Evolutionary conservation across 92 coral and sea anemone genomes (phyloP), one percentile per base, ranked within the genome.

Genomic region (Siderastrea radians): DNA sequence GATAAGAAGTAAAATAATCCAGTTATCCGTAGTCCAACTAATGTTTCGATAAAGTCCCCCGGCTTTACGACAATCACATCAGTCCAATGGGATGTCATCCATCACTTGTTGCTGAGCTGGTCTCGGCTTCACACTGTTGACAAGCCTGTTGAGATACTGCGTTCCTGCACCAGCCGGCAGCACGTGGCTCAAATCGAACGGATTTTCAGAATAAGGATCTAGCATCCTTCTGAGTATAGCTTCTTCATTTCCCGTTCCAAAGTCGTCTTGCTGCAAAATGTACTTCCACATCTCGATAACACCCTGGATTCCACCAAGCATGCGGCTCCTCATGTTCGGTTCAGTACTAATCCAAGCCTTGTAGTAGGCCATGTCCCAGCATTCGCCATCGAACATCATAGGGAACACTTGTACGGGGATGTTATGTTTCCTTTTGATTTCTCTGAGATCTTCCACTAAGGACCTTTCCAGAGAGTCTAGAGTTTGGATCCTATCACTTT

Each of bases 171-270:
- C 79, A 49, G 61, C 79, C 2, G 79, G 61, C 45, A 75, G 11
- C 7, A 75, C 61, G 7, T 75, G 61, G 79, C 59, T 75, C 61
- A 75, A 57, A 11, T 75, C 79, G 46, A 75, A 75, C 16, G 61
- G 61, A 52, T 57, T 57, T 43, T 45, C 7, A 69, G 74, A 69
- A 51, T 5, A 3, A 6, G 61, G 79, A 75, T 49, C 79, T 9
- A 12, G 14, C 49, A 70, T 44, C 6, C 48, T 15, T 70, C 53
- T 44, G 53, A 70, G 17, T 52, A 75, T 75, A 38, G 60, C 79
- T 15, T 81, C 77, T 51, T 81, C 85, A 49, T 81, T 81, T 60
- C 85, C 77, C 11, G 47, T 52, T 19, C 49, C 57, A 45, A 81
- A 55, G 75, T 63, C 75, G 9, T 43, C 51, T 51, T 81, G 77